Evolutionary conservation across 2,888 invertebrate species (phyloP).

Genomic region (Lasioglossum marginatum): DNA sequence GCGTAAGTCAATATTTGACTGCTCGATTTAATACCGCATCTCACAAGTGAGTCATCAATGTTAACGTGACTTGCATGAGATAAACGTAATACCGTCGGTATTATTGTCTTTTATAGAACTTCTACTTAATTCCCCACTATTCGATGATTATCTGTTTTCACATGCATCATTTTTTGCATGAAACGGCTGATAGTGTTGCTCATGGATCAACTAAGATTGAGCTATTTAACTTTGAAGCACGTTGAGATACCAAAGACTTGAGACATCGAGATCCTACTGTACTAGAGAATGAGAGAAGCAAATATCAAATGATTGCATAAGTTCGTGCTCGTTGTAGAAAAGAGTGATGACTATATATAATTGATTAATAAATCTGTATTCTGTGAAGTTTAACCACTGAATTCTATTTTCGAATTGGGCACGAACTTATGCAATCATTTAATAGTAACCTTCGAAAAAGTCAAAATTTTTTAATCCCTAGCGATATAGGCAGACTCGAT

Average conservation of each 20-base stretch:
- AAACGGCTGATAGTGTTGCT: too few species aligned
- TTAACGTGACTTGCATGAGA: neutral
- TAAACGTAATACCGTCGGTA: neutral
- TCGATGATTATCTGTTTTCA: neutral
- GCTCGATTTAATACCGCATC: neutral
- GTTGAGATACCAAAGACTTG: too few species aligned
- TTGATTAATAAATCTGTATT: too few species aligned
- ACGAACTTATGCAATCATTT: too few species aligned
- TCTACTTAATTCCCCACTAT: neutral
- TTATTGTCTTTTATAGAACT: neutral
- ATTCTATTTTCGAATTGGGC: too few species aligned
- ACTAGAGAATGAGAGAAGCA: neutral
- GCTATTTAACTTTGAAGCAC: too few species aligned
- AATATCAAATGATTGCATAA: neutral
- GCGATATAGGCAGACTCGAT: neutral
- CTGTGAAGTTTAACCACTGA: too few species aligned
- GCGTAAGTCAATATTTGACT: neutral
- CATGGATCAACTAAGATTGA: too few species aligned
- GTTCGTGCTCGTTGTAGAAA: too few species aligned
- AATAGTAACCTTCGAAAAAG: neutral
- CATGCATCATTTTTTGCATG: too few species aligned
- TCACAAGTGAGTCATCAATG: neutral
- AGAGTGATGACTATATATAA: too few species aligned
- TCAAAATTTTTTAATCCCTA: neutral
- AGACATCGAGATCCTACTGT: too few species aligned